Conservation (phyloP, 2,888 invertebrate species). For the Lithophane semibrunnea region DNA sequence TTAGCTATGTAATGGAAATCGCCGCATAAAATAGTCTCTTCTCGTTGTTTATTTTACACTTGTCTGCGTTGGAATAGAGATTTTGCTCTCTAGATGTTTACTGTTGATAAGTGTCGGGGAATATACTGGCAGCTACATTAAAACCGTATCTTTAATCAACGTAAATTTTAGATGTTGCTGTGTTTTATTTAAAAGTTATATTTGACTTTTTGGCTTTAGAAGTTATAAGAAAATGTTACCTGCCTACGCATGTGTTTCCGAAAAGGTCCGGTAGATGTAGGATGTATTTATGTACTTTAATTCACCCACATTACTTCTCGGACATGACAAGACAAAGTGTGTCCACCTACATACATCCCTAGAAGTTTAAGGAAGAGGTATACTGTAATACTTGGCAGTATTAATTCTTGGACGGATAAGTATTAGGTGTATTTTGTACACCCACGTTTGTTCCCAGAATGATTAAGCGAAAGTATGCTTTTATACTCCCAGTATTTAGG, state of each 20-base stretch:
- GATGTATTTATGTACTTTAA: neutral
- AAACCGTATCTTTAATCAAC: conserved; percentile 34
- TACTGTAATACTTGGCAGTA: neutral
- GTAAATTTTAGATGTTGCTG: neutral
- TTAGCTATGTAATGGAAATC: conserved; percentile 66
- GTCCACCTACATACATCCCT: neutral
- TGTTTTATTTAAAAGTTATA: too few species aligned
- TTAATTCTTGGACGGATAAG: neutral
- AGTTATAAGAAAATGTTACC: neutral
- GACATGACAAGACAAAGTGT: neutral
- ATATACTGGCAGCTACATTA: conserved; percentile 2
- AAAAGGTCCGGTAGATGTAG: too few species aligned
- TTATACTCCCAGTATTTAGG: neutral
- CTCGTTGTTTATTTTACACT: conserved; percentile 61
- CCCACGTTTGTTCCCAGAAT: neutral
- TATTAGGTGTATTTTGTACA: neutral
- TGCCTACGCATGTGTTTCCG: neutral
- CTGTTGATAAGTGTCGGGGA: conserved; percentile 38
- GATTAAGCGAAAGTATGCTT: neutral
- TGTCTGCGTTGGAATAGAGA: conserved; percentile 52
- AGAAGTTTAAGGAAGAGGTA: neutral
- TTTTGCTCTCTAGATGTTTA: conserved; percentile 43
- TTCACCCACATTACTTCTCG: neutral
- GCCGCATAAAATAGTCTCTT: conserved; percentile 46
- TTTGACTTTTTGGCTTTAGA: neutral